Percentiles rank a stretch among this genome's conserved stretches.
Evolutionary conservation across 2,113 vertebrate species (phyloP).

Genomic region (Pedetes capensis): DNA sequence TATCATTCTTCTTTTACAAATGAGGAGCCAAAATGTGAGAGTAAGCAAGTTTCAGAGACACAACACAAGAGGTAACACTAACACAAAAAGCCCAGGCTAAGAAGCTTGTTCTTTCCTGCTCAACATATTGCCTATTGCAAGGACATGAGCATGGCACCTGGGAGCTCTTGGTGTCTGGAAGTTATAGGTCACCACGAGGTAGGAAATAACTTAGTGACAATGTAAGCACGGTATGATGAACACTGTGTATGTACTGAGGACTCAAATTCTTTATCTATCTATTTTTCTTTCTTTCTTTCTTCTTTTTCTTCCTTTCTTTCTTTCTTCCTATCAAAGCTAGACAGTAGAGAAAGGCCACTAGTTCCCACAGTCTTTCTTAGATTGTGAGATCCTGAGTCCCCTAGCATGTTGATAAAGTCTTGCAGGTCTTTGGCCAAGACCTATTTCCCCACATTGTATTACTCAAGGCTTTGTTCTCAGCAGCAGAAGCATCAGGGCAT

Average conservation of each 20-base stretch:
- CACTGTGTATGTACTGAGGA: accelerated
- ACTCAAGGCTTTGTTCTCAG: not conserved
- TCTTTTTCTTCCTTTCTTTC: too few species aligned
- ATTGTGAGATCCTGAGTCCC: not conserved
- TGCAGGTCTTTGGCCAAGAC: not conserved
- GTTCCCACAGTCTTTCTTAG: not conserved
- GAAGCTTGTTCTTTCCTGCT: not conserved
- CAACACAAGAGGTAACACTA: too few species aligned
- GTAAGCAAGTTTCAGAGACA: not conserved
- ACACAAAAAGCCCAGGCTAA: not conserved
- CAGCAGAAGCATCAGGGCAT: not conserved
- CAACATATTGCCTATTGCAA: too few species aligned
- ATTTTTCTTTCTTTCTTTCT: not conserved
- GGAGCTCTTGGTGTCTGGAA: not conserved
- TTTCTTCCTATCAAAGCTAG: not conserved
- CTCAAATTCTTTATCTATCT: not conserved
- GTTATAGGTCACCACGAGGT: not conserved
- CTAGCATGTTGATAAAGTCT: not conserved
- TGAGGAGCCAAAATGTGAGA: not conserved
- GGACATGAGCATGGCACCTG: not conserved
- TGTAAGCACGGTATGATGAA: too few species aligned
- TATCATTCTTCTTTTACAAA: not conserved
- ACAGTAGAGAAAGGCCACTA: not conserved
- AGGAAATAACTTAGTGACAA: not conserved
- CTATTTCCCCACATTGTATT: not conserved